These are phyloP conservation scores for Amaurobius ferox DNA, from an alignment of 2,888 invertebrate species.

Conservation along the genomic window DNA sequence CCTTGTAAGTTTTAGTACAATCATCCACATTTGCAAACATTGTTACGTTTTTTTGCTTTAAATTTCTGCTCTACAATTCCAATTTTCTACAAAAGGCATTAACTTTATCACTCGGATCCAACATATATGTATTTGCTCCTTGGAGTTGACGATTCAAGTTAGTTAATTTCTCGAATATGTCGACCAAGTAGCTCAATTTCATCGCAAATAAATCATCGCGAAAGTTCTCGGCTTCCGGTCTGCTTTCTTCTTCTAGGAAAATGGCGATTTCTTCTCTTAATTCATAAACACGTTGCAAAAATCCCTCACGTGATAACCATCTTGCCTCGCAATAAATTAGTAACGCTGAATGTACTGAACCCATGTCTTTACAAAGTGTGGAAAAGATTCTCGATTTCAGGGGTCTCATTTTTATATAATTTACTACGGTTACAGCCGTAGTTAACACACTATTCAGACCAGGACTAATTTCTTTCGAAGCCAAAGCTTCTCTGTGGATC, in stretches of 20 bases:
- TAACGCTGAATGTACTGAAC: conserved; percentile 1
- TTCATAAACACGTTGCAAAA: conserved; percentile 9
- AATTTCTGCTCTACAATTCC: conserved; percentile 55
- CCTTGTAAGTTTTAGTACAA: conserved; percentile 15
- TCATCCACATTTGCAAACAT: conserved; percentile 40
- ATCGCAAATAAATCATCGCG: conserved; percentile 52
- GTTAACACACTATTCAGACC: conserved; percentile 30
- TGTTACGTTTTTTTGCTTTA: conserved; percentile 42
- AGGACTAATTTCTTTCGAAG: conserved; percentile 33
- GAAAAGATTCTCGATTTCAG: conserved; percentile 36
- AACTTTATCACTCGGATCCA: conserved; percentile 49
- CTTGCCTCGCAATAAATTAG: conserved; percentile 16
- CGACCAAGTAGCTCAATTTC: conserved; percentile 54
- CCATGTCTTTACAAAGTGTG: conserved; percentile 14
- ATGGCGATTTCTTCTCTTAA: conserved; percentile 26
- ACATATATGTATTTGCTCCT: conserved; percentile 45
- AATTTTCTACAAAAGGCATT: conserved; percentile 49
- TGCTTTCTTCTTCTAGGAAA: conserved; percentile 41
- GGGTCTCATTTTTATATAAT: conserved; percentile 34
- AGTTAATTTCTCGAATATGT: conserved; percentile 55
- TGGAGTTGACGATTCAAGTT: conserved; percentile 46
- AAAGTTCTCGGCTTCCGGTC: conserved; percentile 52
- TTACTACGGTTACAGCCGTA: conserved; percentile 31
- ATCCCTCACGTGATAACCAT: neutral
- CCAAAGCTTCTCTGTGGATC: conserved; percentile 34